Evolutionary conservation across 2,797 vertebrate species (phyloP).

Genomic region (Diceros bicornis): DNA sequence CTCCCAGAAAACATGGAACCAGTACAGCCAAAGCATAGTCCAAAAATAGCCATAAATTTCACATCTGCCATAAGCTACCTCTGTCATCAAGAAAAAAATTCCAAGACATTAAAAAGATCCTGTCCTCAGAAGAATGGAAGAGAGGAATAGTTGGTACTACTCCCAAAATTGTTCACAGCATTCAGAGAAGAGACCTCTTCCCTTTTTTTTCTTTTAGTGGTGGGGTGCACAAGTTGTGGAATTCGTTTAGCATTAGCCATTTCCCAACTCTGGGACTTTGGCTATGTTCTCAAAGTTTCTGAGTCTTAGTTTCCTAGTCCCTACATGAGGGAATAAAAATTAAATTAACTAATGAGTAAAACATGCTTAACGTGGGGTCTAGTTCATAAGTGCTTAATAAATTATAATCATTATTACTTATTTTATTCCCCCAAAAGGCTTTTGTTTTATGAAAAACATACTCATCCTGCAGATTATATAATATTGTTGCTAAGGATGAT

Average conservation of each 20-base stretch:
- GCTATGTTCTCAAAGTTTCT: not conserved
- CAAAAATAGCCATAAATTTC: conserved; percentile 4
- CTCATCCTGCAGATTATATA: not conserved
- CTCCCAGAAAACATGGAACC: not conserved
- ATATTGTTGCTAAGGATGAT: conserved; percentile 32
- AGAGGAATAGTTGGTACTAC: not conserved
- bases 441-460: conserved; percentile 38
- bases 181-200: not conserved
- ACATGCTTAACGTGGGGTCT: not conserved
- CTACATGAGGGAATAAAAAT: conserved; percentile 7
- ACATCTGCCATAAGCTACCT: not conserved
- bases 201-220: not conserved
- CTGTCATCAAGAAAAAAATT: not conserved
- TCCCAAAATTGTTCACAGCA: not conserved
- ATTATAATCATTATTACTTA: not conserved
- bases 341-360: conserved; percentile 50
- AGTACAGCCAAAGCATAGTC: not conserved
- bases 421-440: not conserved
- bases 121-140: conserved; percentile 7
- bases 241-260: not conserved
- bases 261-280: not conserved
- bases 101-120: not conserved
- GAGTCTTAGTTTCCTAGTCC: not conserved
- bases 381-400: not conserved
- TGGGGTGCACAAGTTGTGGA: not conserved